Evolutionary conservation across 2,113 vertebrate species (phyloP).

Genomic region (Atractosteus spatula): DNA sequence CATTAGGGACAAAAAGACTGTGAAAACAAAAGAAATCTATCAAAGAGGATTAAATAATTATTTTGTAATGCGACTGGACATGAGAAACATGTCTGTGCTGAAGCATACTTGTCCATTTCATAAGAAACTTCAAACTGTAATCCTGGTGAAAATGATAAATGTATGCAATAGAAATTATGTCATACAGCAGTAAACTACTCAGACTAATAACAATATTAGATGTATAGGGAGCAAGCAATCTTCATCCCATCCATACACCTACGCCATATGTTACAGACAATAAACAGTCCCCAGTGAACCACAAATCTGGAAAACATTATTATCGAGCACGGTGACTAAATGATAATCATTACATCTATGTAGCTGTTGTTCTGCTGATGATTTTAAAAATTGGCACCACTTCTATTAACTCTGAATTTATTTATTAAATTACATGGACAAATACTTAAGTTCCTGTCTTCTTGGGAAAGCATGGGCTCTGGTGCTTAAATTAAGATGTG

Average conservation of each 20-base stretch:
- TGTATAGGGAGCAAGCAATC: slow-evolving; percentile 4
- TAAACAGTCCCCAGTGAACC: slow-evolving; percentile 21
- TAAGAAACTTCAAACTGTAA: not conserved
- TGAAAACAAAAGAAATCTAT: too few species aligned
- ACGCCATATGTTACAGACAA: slow-evolving; percentile 16
- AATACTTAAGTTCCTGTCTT: too few species aligned
- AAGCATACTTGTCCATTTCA: too few species aligned
- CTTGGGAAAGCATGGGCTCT: too few species aligned
- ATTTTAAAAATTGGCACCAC: slow-evolving; percentile 1
- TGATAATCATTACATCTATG: slow-evolving; percentile 17
- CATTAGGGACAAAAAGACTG: too few species aligned
- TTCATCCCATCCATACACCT: not conserved
- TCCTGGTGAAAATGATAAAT: not conserved
- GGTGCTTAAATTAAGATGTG: too few species aligned
- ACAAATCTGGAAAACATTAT: slow-evolving; percentile 20
- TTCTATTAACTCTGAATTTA: not conserved
- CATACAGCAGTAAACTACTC: not conserved
- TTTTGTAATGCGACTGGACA: too few species aligned
- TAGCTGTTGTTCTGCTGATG: slow-evolving; percentile 5
- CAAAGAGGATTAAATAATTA: too few species aligned
- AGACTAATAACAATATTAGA: slow-evolving; percentile 9
- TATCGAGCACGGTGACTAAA: slow-evolving; percentile 19
- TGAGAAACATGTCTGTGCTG: too few species aligned
- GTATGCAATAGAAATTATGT: not conserved
- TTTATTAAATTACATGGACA: too few species aligned